Evolutionary conservation across 2,113 vertebrate species (phyloP).

Genomic region (Gavia stellata): DNA sequence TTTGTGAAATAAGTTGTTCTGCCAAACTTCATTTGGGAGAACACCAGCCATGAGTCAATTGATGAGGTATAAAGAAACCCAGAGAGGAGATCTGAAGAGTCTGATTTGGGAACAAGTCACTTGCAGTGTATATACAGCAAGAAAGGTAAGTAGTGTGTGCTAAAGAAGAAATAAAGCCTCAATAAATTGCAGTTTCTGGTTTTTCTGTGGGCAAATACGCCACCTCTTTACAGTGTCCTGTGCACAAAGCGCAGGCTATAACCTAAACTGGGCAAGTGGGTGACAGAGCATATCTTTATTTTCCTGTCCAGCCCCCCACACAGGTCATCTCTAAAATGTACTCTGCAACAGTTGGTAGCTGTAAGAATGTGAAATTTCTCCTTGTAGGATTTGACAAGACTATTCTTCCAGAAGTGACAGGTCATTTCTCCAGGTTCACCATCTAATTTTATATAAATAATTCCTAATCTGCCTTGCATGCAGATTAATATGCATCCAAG

Average conservation of each 20-base stretch:
- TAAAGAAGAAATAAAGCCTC: background rate
- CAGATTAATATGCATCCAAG: background rate
- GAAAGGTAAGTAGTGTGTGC: background rate
- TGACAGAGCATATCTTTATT: background rate
- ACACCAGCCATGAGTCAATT: background rate
- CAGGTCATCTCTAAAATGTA: background rate
- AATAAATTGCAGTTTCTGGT: background rate
- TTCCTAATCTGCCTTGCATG: background rate
- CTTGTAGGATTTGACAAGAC: background rate
- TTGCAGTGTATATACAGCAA: background rate
- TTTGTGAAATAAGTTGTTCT: background rate
- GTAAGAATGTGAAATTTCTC: background rate
- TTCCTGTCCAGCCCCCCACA: background rate
- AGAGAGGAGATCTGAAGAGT: background rate
- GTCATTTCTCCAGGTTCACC: background rate
- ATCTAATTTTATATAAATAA: background rate
- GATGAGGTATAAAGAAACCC: background rate
- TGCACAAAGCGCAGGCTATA: background rate
- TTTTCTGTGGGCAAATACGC: background rate
- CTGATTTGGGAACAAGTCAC: background rate
- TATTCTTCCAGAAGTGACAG: background rate
- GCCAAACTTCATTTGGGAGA: background rate
- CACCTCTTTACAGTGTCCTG: background rate
- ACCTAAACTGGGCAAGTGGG: background rate
- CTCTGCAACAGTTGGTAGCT: background rate